Base-by-base conservation (phyloP, 2,888 invertebrate genomes). In the Tubulanus polymorphus region DNA sequence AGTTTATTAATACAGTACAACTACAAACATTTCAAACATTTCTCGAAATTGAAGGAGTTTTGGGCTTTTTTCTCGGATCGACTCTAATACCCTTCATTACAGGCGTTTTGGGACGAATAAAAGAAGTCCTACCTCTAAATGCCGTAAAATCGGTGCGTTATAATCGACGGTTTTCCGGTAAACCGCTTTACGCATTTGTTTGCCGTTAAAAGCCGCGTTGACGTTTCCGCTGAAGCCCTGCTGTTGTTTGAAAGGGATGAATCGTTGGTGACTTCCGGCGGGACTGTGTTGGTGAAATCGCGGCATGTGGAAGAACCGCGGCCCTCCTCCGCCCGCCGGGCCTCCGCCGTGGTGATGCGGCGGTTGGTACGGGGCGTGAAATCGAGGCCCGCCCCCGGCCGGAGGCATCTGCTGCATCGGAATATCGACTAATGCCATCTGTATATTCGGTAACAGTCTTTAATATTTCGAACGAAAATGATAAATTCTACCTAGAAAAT, bases 131-230 rank as follows among this genome's bases (percentile, higher is more conserved):
- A 90, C 90, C 85, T 96, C 92, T 70, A 97, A 80, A 71, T 90
- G 90, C 79, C 90, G 90, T 60, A 95, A 90, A 72, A 96, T 89
- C 35, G 96, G 87, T 23, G 94, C 88, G 84, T 96, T 96, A 80
- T 96, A 96, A 82, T 97, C 97, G 53, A 97, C 94, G 30, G 96
- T 97, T 83, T 95, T 95, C 67, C 96, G 85, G 87, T 95, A 93
- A 63, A 95, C 92, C 67, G 94, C 93, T 83, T 96, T 96, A 72
- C 96, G 84, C 70, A 95, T 84, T 63, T 94, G 86, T 82, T 96
- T 94, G 57, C 95, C 96, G 84, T 96, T 95, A 77, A 72, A 72
- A 55, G 63, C 54, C 10, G 59, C 58, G 30, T 56, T 61, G n/a
- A n/a, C n/a, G 25, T 63, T 59, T 8, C 50, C 47, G n/a, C 47